Percentiles rank a stretch among this genome's conserved stretches.
These are phyloP conservation scores for Cololabis saira DNA, from an alignment of 2,113 vertebrate genomes.

Conservation along the genomic window DNA sequence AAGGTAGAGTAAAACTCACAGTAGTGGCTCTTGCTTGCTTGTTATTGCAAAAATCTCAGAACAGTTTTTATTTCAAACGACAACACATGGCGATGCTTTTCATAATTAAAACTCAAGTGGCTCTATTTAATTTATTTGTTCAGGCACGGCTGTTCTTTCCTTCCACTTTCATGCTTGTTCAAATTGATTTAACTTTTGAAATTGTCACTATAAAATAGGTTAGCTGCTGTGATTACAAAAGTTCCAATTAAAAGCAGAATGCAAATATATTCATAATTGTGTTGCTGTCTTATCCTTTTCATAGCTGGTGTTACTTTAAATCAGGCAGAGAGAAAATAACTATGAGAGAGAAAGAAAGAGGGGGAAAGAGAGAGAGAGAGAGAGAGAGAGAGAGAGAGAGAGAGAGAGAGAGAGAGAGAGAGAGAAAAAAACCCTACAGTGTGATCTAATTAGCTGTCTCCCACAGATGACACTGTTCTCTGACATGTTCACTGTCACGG, in stretches of 20 bases:
- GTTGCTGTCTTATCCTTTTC: slow-evolving; percentile 79
- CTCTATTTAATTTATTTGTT: slow-evolving; percentile 72
- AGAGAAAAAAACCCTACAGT: slow-evolving; percentile 39
- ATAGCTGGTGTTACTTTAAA: slow-evolving; percentile 74
- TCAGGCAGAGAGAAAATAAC: slow-evolving; percentile 56
- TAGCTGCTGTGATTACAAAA: slow-evolving; percentile 74
- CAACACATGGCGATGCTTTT: slow-evolving; percentile 58
- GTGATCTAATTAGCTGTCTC: slow-evolving; percentile 73
- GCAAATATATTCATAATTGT: slow-evolving; percentile 82
- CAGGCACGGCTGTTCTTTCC: slow-evolving; percentile 57
- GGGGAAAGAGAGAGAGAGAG: neutral
- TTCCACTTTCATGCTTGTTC: slow-evolving; percentile 72
- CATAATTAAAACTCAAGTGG: slow-evolving; percentile 77
- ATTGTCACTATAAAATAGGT: slow-evolving; percentile 79
- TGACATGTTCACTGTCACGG: slow-evolving; percentile 66
- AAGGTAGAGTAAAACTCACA: slow-evolving; percentile 18
- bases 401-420: slow-evolving; percentile 15
- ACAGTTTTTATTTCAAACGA: slow-evolving; percentile 72
- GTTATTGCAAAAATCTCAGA: slow-evolving; percentile 68
- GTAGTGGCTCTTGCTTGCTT: slow-evolving; percentile 33
- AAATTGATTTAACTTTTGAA: slow-evolving; percentile 81
- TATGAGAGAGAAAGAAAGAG: slow-evolving; percentile 30
- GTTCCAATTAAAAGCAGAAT: slow-evolving; percentile 81
- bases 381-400: slow-evolving; percentile 18
- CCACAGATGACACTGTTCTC: slow-evolving; percentile 59